phyloP scores from a whole-genome alignment of 1,140 invertebrate genomes.

The Conus ventricosus region DNA sequence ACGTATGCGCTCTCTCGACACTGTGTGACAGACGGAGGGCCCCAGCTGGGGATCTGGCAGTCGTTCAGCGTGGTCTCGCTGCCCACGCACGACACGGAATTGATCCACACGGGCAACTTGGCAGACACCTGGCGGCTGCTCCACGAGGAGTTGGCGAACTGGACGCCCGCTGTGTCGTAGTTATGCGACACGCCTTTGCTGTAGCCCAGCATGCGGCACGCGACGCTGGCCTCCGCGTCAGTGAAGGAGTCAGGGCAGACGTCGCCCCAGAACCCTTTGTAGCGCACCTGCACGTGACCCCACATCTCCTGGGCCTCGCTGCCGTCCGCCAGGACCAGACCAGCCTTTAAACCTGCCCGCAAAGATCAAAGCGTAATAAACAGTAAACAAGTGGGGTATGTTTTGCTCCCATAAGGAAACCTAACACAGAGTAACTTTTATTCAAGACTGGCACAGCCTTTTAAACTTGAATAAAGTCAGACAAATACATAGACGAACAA shows the following conservation, averaged over 20 bases:
- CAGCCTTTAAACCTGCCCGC: neutral
- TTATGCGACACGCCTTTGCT: constrained; percentile 45
- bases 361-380: neutral
- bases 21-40: constrained; percentile 35
- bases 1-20: constrained; percentile 46
- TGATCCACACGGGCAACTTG: constrained; percentile 78
- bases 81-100: constrained; percentile 74
- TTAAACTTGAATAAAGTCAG: too few species aligned
- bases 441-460: too few species aligned
- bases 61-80: constrained; percentile 48
- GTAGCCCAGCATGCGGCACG: constrained; percentile 50
- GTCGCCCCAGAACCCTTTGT: constrained; percentile 85
- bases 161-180: constrained; percentile 36
- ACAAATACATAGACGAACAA: too few species aligned
- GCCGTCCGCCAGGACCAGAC: constrained; percentile 9
- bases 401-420: too few species aligned
- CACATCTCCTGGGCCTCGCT: constrained; percentile 69
- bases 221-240: constrained; percentile 78
- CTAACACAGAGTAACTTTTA: too few species aligned
- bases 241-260: constrained; percentile 77
- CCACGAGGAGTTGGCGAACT: neutral
- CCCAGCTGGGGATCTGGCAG: constrained; percentile 49
- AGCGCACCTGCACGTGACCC: constrained; percentile 83
- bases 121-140: neutral
- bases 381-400: too few species aligned